Conservation (phyloP, 2,113 vertebrate genomes). For the Cavia porcellus region DNA sequence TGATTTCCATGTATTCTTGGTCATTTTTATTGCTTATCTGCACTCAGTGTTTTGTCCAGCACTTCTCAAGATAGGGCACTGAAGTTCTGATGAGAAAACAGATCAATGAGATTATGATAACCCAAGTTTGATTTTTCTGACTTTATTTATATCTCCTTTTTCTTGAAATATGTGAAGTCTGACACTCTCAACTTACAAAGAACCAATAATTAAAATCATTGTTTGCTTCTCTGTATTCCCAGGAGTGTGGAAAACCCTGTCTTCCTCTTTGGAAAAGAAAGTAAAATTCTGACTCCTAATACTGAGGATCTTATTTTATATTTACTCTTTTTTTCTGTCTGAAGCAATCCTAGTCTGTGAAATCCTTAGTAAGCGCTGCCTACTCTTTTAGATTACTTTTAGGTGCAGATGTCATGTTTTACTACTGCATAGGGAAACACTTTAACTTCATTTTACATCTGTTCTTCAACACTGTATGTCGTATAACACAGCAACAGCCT, state of each 20-base stretch:
- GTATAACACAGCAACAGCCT: neutral
- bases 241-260: neutral
- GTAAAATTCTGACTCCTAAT: neutral
- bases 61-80: neutral
- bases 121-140: neutral
- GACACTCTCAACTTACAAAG: neutral
- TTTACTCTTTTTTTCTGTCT: neutral
- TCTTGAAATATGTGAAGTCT: neutral
- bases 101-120: neutral
- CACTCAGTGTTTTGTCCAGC: neutral
- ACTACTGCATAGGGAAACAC: neutral
- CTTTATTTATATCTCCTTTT: neutral
- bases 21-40: neutral
- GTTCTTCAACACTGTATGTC: neutral
- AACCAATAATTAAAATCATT: neutral
- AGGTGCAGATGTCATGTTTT: neutral
- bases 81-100: neutral
- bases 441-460: neutral
- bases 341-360: neutral
- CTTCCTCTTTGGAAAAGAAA: conserved; percentile 8
- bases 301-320: neutral
- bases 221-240: neutral
- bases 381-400: neutral
- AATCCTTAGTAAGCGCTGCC: neutral
- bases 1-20: neutral